Percentiles rank a stretch among this genome's conserved stretches.
Evolutionary conservation across 2,113 vertebrate genomes (phyloP).

Genomic region (Amia ocellicauda): DNA sequence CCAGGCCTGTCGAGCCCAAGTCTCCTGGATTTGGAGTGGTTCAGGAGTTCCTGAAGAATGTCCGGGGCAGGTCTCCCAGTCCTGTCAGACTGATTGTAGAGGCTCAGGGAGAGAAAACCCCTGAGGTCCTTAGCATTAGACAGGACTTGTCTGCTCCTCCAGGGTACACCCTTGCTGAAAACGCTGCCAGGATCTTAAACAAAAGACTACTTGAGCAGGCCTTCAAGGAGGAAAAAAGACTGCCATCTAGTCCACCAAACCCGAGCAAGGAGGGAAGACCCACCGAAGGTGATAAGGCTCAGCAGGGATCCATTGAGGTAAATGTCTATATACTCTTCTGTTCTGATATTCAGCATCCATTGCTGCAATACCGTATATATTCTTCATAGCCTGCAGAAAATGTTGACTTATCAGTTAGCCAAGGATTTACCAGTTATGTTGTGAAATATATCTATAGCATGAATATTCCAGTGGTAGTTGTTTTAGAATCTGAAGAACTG

Average conservation of each 20-base stretch:
- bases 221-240: slow-evolving; percentile 80
- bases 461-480: too few species aligned
- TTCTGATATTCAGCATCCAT: not conserved
- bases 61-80: slow-evolving; percentile 86
- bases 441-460: too few species aligned
- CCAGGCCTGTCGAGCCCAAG: slow-evolving; percentile 51
- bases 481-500: too few species aligned
- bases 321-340: slow-evolving; percentile 35
- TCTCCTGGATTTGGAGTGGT: slow-evolving; percentile 44
- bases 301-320: slow-evolving; percentile 91
- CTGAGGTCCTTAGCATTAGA: slow-evolving; percentile 75
- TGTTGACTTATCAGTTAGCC: too few species aligned
- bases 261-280: slow-evolving; percentile 60
- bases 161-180: slow-evolving; percentile 85
- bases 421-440: too few species aligned
- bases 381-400: too few species aligned
- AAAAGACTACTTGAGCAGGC: slow-evolving; percentile 90
- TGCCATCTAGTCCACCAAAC: slow-evolving; percentile 54
- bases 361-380: too few species aligned
- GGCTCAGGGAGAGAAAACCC: slow-evolving; percentile 73
- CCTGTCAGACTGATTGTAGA: slow-evolving; percentile 80
- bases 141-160: slow-evolving; percentile 91
- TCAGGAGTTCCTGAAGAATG: slow-evolving; percentile 68
- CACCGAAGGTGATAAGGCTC: slow-evolving; percentile 63
- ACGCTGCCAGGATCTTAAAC: slow-evolving; percentile 85